Percentiles rank a stretch among this genome's conserved stretches.
phyloP scores from a whole-genome alignment of 2,113 vertebrate species.

The Protomyctophum bolini region DNA sequence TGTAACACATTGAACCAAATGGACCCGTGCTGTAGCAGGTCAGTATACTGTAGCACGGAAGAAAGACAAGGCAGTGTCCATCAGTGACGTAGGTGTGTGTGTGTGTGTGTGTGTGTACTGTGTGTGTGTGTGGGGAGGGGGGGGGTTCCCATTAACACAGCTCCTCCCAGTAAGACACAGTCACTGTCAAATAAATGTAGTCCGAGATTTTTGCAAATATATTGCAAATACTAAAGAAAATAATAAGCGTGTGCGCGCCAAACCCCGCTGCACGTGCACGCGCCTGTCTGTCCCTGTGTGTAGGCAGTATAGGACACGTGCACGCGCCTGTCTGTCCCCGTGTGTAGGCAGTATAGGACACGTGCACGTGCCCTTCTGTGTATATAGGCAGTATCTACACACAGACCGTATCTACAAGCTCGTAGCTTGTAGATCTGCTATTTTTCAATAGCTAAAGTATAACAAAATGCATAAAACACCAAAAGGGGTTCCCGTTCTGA shows the following conservation, averaged over 20 bases:
- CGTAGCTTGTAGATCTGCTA: too few relatives aligned
- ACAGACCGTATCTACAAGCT: too few relatives aligned
- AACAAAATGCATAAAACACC: too few relatives aligned
- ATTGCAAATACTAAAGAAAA: background rate
- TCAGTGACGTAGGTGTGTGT: conserved; percentile 46
- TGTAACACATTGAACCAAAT: too few relatives aligned
- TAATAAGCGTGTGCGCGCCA: background rate
- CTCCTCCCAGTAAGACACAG: conserved; percentile 67
- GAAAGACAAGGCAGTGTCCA: conserved; percentile 68
- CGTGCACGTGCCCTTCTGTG: too few relatives aligned
- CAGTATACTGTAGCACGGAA: conserved; percentile 65
- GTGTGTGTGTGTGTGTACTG: conserved; percentile 18
- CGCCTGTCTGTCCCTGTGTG: background rate
- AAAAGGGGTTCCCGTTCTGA: too few relatives aligned
- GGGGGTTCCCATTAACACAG: conserved; percentile 68
- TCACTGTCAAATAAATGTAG: conserved; percentile 66
- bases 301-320: background rate
- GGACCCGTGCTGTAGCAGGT: conserved; percentile 66
- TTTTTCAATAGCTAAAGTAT: too few relatives aligned
- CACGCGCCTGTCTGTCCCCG: conserved; percentile 27
- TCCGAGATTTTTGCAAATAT: background rate
- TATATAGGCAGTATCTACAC: too few relatives aligned
- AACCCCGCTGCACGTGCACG: background rate
- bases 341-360: conserved; percentile 72
- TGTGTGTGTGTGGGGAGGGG: conserved; percentile 9